Base-by-base conservation (phyloP, 2,113 vertebrate genomes). In the Chaenogobius annularis region DNA sequence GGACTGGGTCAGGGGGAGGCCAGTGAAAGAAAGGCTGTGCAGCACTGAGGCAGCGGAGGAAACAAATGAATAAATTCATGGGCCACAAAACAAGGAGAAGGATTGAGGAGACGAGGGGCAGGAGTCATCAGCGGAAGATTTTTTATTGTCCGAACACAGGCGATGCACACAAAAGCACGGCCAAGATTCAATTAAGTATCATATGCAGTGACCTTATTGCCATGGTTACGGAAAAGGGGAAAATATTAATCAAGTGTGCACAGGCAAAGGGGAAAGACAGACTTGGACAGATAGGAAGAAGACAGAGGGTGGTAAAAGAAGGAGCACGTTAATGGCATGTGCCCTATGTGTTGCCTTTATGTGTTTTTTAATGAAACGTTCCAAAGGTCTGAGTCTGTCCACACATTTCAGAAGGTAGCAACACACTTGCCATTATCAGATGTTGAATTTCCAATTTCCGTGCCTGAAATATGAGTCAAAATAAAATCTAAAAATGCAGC, bases 121-220 rank as follows among this genome's bases (percentile, higher is more conserved):
- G 80, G 82, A 91, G 89, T 92, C 91, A 89, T 89, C 90, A 90
- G 88, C 74, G 69, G 81, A 91, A 91, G 90, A 87, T 92, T 91
- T 31, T 91, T 90, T 92, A 92, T 92, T 93, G 92, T 93, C 86
- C 85, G 83, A 88, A 93, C 88, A 92, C 85, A 91, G 90, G 88
- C 91, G 90, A 92, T 88, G 81, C 87, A 87, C 91, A 94, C 92
- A 94, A 94, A 93, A 91, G 91, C 96, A 95, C 93, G 90, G 93
- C 94, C 94, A 96, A 98, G 96, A 98, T 98, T 98, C 97, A 98
- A 98, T 98, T 98, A 99, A 98, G 96, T 97, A 98, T 98, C 96
- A 97, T 98, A 97, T 97, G 95, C 95, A 94, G 96, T 98, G 96
- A 98, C 97, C 96, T 96, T 94, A 98, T 99, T 95, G 95, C 96